Evolutionary conservation across 2,888 invertebrate species (phyloP), one percentile per base, ranked within the genome.

Genomic region (Drosophila maculinotata): DNA sequence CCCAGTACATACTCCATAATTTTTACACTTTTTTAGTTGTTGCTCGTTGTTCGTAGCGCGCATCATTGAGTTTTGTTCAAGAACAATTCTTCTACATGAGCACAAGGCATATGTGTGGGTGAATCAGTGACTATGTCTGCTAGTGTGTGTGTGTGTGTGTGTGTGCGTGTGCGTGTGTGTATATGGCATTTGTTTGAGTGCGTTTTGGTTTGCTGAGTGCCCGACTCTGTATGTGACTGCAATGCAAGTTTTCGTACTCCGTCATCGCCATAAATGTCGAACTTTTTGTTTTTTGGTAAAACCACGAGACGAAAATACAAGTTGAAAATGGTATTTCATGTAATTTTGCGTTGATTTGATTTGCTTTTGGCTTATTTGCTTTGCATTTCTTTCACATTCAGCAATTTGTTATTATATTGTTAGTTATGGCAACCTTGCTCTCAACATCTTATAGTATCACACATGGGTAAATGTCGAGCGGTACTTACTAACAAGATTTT

Each of bases 11-110:
- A 38, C 36, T 48, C 10, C 0, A n/a, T 1, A 6, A 33, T 9
- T 53, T 12, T 20, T 30, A 30, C 6, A 44, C 36, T 44, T 59
- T 58, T 72, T 63, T 63, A 63, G 60, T 36, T 48, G 30, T 62
- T 58, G 48, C 56, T 63, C 49, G 51, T 74, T 53, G 75, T 65
- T 59, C 68, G 58, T 28, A 14, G 58, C 41, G 66, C 59, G 69
- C 69, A 62, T 67, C 86, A 85, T 76, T 83, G 86, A 57, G 68
- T 76, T 68, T 58, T 64, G 70, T 76, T 70, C 83, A 80, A 86
- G 80, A 86, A 80, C 86, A 83, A 83, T 80, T 83, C 86, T 47
- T 68, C 57, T 53, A 42, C 69, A 64, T 41, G 62, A 38, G 35
- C 35, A 31, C 60, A 47, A 3, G 31, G 15, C 41, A 59, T 35